Evolutionary conservation across 2,113 vertebrate genomes (phyloP).

Genomic region (Vulpes lagopus): DNA sequence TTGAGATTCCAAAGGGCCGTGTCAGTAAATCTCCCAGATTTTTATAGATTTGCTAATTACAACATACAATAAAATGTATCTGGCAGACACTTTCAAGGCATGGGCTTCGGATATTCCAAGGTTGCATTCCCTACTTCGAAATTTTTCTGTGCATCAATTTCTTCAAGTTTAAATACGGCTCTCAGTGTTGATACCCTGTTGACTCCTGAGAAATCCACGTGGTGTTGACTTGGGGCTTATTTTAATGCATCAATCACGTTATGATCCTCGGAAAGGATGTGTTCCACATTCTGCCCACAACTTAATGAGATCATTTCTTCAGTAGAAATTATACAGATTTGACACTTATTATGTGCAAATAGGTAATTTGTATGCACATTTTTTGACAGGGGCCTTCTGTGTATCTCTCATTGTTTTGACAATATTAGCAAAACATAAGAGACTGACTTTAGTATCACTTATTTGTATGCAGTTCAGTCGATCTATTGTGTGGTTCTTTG

Average conservation of each 20-base stretch:
- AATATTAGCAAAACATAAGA: constrained; percentile 74
- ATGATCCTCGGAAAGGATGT: neutral
- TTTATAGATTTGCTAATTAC: neutral
- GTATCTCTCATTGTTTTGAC: constrained; percentile 69
- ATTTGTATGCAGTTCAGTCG: constrained; percentile 50
- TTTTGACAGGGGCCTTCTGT: constrained; percentile 58
- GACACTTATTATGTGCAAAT: constrained; percentile 71
- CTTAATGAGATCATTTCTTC: constrained; percentile 43
- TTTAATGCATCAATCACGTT: neutral
- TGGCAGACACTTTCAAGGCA: neutral
- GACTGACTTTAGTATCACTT: neutral
- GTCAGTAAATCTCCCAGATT: neutral
- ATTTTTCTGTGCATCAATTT: neutral
- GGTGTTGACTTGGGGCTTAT: neutral
- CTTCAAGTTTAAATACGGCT: neutral
- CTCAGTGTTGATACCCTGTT: neutral
- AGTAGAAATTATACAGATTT: constrained; percentile 26
- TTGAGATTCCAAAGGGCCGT: neutral
- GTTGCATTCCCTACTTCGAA: neutral
- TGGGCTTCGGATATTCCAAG: neutral
- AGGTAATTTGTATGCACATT: constrained; percentile 74
- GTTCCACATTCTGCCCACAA: constrained; percentile 28
- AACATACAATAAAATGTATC: neutral
- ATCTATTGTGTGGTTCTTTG: neutral
- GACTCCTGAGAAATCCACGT: neutral